Base-by-base conservation (phyloP, 2,888 invertebrate species). In the Hofmannophila pseudospretella region DNA sequence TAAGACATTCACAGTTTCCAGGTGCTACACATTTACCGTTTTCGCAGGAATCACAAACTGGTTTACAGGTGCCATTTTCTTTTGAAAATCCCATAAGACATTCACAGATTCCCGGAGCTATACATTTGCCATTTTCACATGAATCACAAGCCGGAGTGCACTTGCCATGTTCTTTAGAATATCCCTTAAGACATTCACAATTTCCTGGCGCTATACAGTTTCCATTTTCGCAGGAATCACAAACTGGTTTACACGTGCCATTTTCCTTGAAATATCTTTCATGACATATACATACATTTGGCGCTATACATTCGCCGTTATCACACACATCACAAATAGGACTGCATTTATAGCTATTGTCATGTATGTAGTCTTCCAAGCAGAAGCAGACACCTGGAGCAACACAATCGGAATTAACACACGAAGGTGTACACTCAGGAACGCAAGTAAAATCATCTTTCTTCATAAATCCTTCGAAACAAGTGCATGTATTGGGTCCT, bases 41-140 rank as follows among this genome's bases (percentile, higher is more conserved):
- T 7, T 45, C 31, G 36, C 62, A 64, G 5, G 14, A 23, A 2
- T 23, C 23, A 11, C 38, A 38, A 11, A 20, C 19, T 12, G 50
- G 54, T 1, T 39, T 38, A 30, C 61, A 61, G 19, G 26, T 44
- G n/a, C 44, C 51, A 4, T 47, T 42, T 7, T 16, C 19, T 39
- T 75, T 72, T 5, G 67, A 58, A 50, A 80, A 91, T 0, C 91
- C 91, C 2, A 67, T 51, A 11, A 77, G 67, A 51, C 92, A 92
- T 13, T 64, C 76, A 58, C 92, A 92, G 1, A 80, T 69, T 31
- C 90, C 89, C 0, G 91, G 90, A 0, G 87, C 88, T n/a, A n/a
- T n/a, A 32, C 66, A 65, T 8, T 28, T 40, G 4, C 58, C 58
- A 36, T 59, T 56, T 1, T 34, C 9, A 36, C 73, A 74, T 7